Conservation (phyloP, 2,797 vertebrate species). For the Pelobates cultripes region DNA sequence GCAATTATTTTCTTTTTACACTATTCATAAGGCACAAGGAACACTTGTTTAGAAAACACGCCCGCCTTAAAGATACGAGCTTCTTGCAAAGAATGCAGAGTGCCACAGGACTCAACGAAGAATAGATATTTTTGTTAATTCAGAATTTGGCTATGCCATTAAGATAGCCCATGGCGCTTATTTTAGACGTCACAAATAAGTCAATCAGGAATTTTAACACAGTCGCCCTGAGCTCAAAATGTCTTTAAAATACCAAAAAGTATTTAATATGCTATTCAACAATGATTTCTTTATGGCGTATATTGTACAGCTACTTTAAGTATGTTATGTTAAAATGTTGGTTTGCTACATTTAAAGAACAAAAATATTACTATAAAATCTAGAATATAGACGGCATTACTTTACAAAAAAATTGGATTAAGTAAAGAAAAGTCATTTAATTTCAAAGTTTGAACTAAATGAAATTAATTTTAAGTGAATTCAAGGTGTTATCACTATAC, state of each 20-base stretch:
- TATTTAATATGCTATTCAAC: conserved; percentile 55
- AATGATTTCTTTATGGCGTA: conserved; percentile 29
- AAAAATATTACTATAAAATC: neutral
- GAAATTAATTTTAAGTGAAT: too few relatives aligned
- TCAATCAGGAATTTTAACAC: conserved; percentile 57
- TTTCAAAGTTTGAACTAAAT: too few relatives aligned
- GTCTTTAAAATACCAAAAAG: conserved; percentile 55
- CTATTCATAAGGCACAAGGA: conserved; percentile 54
- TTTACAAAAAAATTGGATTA: too few relatives aligned
- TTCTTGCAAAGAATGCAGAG: conserved; percentile 54
- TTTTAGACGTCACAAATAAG: conserved; percentile 62
- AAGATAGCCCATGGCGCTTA: conserved; percentile 53
- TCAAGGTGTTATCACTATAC: too few relatives aligned
- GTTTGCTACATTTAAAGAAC: neutral
- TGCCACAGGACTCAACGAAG: conserved; percentile 55
- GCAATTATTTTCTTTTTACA: conserved; percentile 29
- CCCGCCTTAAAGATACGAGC: conserved; percentile 49
- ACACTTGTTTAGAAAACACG: conserved; percentile 49
- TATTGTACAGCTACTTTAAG: conserved; percentile 24
- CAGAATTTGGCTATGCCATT: conserved; percentile 54
- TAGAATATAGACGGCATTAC: neutral
- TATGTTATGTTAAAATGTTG: neutral
- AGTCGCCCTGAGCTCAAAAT: conserved; percentile 48
- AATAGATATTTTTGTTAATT: conserved; percentile 62
- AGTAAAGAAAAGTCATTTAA: too few relatives aligned